phyloP scores from a whole-genome alignment of 2,888 invertebrate genomes.

The Caenorhabditis sp. region DNA sequence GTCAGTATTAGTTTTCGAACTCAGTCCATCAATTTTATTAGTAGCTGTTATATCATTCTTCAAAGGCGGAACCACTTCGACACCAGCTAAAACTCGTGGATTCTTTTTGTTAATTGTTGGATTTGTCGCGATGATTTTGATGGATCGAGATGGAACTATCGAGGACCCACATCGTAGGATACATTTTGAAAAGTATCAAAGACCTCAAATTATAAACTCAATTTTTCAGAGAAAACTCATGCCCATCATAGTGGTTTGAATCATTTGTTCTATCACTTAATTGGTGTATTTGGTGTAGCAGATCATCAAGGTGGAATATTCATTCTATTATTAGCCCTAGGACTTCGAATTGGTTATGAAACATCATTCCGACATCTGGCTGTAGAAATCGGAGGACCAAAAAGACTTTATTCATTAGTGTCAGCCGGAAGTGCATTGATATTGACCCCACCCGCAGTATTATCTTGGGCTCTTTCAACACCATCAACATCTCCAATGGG shows the following conservation, averaged over 20 bases:
- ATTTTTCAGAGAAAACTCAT: conserved; percentile 71
- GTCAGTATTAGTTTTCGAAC: conserved; percentile 74
- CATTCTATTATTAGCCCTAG: conserved; percentile 73
- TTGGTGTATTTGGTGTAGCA: conserved; percentile 74
- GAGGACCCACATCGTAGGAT: conserved; percentile 72
- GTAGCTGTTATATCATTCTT: conserved; percentile 74
- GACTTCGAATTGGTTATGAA: conserved; percentile 72
- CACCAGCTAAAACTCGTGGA: conserved; percentile 72
- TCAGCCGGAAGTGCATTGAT: conserved; percentile 69
- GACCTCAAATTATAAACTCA: too few species aligned
- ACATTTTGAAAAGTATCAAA: too few species aligned
- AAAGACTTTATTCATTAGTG: conserved; percentile 74
- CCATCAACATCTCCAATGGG: conserved; percentile 15
- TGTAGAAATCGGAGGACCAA: conserved; percentile 75
- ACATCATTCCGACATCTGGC: conserved; percentile 69
- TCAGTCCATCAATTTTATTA: conserved; percentile 74
- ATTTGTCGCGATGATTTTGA: conserved; percentile 73
- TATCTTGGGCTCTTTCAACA: conserved; percentile 70
- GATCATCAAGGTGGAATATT: conserved; percentile 76
- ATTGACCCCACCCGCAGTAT: conserved; percentile 73
- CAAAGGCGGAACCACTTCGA: conserved; percentile 52
- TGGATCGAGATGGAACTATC: conserved; percentile 74
- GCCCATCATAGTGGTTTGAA: conserved; percentile 73
- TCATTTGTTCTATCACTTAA: conserved; percentile 74
- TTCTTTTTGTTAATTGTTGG: conserved; percentile 73